phyloP scores from a whole-genome alignment of 2,797 vertebrate genomes.

The Catostomus latipinnis region DNA sequence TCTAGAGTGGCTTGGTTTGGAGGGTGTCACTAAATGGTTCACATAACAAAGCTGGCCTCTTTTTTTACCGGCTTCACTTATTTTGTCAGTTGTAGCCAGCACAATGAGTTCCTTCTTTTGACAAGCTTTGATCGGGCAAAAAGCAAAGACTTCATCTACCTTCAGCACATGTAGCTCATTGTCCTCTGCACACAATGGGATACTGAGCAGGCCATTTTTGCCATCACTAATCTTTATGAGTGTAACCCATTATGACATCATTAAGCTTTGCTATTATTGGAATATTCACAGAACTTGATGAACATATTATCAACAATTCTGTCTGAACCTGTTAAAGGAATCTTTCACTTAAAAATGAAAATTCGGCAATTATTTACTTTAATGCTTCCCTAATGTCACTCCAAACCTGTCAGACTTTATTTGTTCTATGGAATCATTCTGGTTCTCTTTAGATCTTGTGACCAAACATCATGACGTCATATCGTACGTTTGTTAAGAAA shows the following conservation, averaged over 20 bases:
- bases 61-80: constrained; percentile 39
- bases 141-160: constrained; percentile 57
- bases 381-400: too few relatives aligned
- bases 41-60: constrained; percentile 63
- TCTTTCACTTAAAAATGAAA: too few relatives aligned
- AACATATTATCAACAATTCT: not conserved
- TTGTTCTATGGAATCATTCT: too few relatives aligned
- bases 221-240: constrained; percentile 20
- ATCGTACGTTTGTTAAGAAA: too few relatives aligned
- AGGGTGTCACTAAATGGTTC: constrained; percentile 72
- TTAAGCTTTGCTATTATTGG: not conserved
- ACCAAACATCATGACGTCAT: too few relatives aligned
- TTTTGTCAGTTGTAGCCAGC: constrained; percentile 46
- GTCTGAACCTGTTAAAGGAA: not conserved
- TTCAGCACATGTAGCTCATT: constrained; percentile 12
- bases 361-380: too few relatives aligned
- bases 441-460: too few relatives aligned
- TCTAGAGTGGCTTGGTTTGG: constrained; percentile 73
- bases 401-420: too few relatives aligned
- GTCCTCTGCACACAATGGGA: constrained; percentile 45
- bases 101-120: constrained; percentile 67
- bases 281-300: not conserved
- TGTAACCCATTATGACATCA: constrained; percentile 20
- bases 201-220: constrained; percentile 21
- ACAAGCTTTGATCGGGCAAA: constrained; percentile 66